phyloP scores from a whole-genome alignment of 1,140 invertebrate species.

The Ceratosolen fusciceps region DNA sequence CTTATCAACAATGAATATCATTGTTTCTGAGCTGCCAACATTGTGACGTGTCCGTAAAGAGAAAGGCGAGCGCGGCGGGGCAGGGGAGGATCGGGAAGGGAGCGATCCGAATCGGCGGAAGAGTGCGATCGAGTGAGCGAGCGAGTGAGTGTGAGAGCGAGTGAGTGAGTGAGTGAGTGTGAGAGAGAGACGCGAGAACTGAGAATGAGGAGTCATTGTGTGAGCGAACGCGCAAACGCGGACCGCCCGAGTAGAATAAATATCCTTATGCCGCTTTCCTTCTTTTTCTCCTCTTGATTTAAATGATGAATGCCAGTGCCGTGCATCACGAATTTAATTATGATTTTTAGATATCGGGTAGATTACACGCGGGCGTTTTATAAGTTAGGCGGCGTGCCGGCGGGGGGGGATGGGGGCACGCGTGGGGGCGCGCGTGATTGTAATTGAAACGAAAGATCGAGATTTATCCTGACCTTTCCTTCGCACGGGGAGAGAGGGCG shows the following conservation, averaged over 20 bases:
- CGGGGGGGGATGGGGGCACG: not conserved
- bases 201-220: slow-evolving; percentile 41
- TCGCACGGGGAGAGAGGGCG: slow-evolving; percentile 36
- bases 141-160: not conserved
- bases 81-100: not conserved
- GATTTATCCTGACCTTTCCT: slow-evolving; percentile 30
- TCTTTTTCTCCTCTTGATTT: not conserved
- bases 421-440: slow-evolving; percentile 6
- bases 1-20: slow-evolving; percentile 36
- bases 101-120: not conserved
- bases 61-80: not conserved
- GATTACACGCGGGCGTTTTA: slow-evolving; percentile 24
- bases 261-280: not conserved
- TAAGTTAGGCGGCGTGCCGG: too few relatives aligned
- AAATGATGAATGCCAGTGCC: slow-evolving; percentile 39
- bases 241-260: slow-evolving; percentile 47
- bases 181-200: not conserved
- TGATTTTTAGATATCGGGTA: slow-evolving; percentile 45
- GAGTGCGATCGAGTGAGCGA: not conserved
- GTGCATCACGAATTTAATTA: slow-evolving; percentile 50
- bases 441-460: slow-evolving; percentile 31
- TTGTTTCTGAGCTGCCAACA: slow-evolving; percentile 24
- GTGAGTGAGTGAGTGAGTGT: not conserved
- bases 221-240: not conserved
- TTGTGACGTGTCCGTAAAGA: slow-evolving; percentile 14